Conservation (phyloP, 2,113 vertebrate species). For the Rhipidura dahli region DNA sequence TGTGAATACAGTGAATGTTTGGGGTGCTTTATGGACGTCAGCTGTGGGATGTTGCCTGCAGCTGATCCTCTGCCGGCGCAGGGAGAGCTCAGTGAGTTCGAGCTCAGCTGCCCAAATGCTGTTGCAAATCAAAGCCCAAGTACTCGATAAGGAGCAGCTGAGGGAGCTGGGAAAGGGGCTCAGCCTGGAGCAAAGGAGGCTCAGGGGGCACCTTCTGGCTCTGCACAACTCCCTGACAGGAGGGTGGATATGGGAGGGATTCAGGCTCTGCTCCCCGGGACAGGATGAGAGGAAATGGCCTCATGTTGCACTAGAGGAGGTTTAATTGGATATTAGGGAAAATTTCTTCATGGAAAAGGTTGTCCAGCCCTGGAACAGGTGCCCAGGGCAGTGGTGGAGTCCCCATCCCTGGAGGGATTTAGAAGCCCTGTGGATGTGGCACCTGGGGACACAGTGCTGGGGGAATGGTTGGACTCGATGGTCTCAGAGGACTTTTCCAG, state of each 20-base stretch:
- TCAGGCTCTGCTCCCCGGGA: not conserved
- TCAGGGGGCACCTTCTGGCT: fast-evolving
- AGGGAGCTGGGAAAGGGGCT: not conserved
- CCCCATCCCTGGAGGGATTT: not conserved
- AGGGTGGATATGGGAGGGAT: not conserved
- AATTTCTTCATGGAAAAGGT: fast-evolving
- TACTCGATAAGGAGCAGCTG: not conserved
- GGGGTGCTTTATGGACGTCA: fast-evolving
- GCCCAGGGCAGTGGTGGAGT: not conserved
- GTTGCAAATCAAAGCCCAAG: not conserved
- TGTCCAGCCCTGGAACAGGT: not conserved
- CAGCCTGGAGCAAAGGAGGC: not conserved
- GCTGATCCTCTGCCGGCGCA: fast-evolving
- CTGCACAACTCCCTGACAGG: not conserved
- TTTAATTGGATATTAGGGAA: not conserved
- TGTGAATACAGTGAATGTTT: fast-evolving
- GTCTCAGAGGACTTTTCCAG: not conserved
- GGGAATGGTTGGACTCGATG: not conserved
- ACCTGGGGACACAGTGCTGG: not conserved
- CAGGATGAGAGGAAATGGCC: fast-evolving
- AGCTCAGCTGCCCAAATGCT: not conserved
- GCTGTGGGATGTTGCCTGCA: fast-evolving
- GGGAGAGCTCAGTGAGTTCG: fast-evolving
- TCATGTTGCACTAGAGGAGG: not conserved
- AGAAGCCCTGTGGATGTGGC: not conserved